Conservation (phyloP, 2,113 vertebrate species). For the Nothobranchius furzeri region DNA sequence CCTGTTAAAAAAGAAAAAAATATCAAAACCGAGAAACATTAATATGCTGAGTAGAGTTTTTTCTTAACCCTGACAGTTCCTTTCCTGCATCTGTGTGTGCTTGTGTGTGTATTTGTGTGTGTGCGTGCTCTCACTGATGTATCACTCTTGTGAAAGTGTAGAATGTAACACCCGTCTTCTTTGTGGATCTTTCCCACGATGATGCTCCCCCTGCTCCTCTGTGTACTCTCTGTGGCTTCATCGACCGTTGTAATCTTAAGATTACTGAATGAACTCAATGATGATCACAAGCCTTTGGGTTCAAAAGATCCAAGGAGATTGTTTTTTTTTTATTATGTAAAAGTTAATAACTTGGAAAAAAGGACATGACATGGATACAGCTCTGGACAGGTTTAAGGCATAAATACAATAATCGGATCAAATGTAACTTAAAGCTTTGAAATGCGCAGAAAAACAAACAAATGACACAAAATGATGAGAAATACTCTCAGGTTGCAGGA, state of each 20-base stretch:
- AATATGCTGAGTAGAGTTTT: not conserved
- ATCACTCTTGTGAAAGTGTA: constrained; percentile 35
- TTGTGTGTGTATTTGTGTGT: constrained; percentile 2
- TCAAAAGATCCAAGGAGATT: not conserved
- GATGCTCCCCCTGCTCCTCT: not conserved
- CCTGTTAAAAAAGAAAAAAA: no score
- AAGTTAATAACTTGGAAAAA: no score
- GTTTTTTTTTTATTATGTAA: no score
- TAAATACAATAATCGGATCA: not conserved
- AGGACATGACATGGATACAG: not conserved
- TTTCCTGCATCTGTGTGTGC: not conserved
- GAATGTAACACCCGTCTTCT: constrained; percentile 62
- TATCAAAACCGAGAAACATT: no score
- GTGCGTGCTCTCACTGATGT: constrained; percentile 1
- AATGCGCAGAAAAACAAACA: not conserved
- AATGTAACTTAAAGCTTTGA: no score
- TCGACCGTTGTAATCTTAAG: not conserved
- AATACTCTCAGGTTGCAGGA: no score
- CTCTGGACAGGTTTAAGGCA: not conserved
- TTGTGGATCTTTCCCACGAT: constrained; percentile 65
- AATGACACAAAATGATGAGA: no score
- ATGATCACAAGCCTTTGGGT: not conserved
- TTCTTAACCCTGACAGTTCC: no score
- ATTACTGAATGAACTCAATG: not conserved
- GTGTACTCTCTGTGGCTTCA: constrained; percentile 3